Conservation (phyloP, 2,113 vertebrate genomes). For the Panurus biarmicus region DNA sequence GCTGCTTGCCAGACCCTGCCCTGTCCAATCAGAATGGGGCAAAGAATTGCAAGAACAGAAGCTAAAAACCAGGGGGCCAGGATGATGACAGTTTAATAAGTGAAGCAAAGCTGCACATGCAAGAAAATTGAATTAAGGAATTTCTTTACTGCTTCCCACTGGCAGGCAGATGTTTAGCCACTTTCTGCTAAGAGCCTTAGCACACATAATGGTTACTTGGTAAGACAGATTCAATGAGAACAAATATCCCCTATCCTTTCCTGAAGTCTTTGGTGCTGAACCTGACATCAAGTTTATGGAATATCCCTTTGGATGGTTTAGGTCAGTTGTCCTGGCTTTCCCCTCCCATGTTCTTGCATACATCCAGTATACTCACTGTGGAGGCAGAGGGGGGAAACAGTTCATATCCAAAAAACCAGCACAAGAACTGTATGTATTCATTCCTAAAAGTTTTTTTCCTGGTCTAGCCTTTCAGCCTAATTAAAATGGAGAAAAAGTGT, state of each 20-base stretch:
- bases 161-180: not conserved
- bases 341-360: not conserved
- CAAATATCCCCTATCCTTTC: not conserved
- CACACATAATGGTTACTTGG: not conserved
- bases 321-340: not conserved
- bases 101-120: not conserved
- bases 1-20: not conserved
- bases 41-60: not conserved
- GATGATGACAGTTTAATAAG: not conserved
- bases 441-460: not conserved
- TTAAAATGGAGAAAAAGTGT: not conserved
- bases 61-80: not conserved
- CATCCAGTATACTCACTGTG: rapidly evolving
- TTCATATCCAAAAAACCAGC: not conserved
- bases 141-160: not conserved
- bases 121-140: not conserved
- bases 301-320: not conserved
- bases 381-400: not conserved
- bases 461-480: not conserved
- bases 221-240: not conserved
- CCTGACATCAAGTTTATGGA: not conserved
- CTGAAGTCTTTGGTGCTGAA: not conserved
- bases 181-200: not conserved
- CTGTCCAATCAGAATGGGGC: not conserved
- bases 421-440: not conserved